These are phyloP conservation scores for Seriola aureovittata DNA, from an alignment of 2,113 vertebrate genomes.

Conservation along the genomic window DNA sequence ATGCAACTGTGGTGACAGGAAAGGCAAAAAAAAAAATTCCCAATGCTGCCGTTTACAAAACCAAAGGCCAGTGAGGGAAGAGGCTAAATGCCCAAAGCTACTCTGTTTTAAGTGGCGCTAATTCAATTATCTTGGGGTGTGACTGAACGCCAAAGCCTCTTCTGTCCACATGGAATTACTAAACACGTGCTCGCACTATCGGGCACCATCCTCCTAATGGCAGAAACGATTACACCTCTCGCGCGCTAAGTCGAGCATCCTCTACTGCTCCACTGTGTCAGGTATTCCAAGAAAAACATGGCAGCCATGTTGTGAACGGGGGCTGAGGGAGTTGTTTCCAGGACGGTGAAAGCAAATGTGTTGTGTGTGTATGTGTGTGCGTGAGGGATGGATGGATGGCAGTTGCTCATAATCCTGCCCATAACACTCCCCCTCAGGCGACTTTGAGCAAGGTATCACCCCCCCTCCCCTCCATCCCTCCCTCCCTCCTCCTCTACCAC, in stretches of 20 bases:
- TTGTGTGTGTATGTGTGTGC: constrained; percentile 5
- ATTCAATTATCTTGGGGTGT: constrained; percentile 61
- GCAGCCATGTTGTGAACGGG: constrained; percentile 70
- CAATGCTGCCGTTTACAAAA: constrained; percentile 13
- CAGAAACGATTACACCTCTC: constrained; percentile 39
- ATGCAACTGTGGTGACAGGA: constrained; percentile 48
- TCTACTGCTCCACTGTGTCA: constrained; percentile 48
- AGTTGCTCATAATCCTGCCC: constrained; percentile 64
- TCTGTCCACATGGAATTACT: constrained; percentile 51
- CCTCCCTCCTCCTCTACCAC: constrained; percentile 7
- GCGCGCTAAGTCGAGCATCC: constrained; percentile 11
- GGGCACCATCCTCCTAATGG: constrained; percentile 38
- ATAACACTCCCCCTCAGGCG: constrained; percentile 67
- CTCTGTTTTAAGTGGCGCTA: constrained; percentile 70
- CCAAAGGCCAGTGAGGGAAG: constrained; percentile 12
- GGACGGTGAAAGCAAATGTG: constrained; percentile 33
- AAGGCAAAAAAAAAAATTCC: constrained; percentile 29
- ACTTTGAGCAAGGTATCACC: constrained; percentile 64
- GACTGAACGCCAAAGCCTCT: constrained; percentile 55
- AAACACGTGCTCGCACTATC: constrained; percentile 30
- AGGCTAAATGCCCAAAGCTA: constrained; percentile 42
- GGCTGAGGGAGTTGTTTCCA: constrained; percentile 64
- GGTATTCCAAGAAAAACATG: constrained; percentile 67
- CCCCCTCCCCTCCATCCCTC: constrained; percentile 7
- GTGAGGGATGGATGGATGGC: constrained; percentile 52